Percentiles rank a stretch among this genome's conserved stretches.
Conservation (phyloP, 2,888 invertebrate genomes). For the Liopterus haemorrhoidalis region DNA sequence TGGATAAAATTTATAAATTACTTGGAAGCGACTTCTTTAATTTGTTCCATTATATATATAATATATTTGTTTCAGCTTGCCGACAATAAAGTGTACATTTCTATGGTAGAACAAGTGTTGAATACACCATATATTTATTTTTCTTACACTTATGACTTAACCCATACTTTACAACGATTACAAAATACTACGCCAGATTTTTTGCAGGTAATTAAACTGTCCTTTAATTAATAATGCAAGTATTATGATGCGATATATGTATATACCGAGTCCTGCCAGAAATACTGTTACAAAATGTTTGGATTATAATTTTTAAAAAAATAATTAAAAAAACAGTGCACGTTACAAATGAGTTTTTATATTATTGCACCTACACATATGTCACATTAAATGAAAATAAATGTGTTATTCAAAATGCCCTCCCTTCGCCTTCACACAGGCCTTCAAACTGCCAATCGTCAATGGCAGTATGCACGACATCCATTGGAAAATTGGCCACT, state of each 20-base stretch:
- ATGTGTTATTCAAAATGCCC: too few species aligned
- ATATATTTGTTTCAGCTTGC: conserved; percentile 53
- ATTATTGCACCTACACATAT: too few species aligned
- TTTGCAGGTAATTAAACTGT: conserved; percentile 56
- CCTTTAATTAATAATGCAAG: too few species aligned
- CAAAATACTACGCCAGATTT: conserved; percentile 80
- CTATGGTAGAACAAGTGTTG: conserved; percentile 77
- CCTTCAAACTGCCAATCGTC: too few species aligned
- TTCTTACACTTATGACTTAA: conserved; percentile 89
- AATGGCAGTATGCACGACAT: too few species aligned
- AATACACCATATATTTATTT: conserved; percentile 86
- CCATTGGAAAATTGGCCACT: too few species aligned
- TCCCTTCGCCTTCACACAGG: too few species aligned
- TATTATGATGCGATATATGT: too few species aligned
- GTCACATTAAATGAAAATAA: too few species aligned
- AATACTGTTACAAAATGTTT: too few species aligned
- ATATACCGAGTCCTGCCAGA: too few species aligned
- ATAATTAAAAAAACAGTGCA: conserved; percentile 11
- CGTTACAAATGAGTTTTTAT: conserved; percentile 10
- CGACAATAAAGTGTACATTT: conserved; percentile 77
- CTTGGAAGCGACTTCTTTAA: background rate
- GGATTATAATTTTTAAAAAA: conserved; percentile 7
- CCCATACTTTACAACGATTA: conserved; percentile 83
- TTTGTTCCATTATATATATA: conserved; percentile 12
- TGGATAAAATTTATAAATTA: conserved; percentile 15